A percentile compares a stretch with the other conserved stretches of the same genome.
These are phyloP conservation scores for Euwallacea similis DNA, from an alignment of 1,140 invertebrate genomes.

Conservation along the genomic window DNA sequence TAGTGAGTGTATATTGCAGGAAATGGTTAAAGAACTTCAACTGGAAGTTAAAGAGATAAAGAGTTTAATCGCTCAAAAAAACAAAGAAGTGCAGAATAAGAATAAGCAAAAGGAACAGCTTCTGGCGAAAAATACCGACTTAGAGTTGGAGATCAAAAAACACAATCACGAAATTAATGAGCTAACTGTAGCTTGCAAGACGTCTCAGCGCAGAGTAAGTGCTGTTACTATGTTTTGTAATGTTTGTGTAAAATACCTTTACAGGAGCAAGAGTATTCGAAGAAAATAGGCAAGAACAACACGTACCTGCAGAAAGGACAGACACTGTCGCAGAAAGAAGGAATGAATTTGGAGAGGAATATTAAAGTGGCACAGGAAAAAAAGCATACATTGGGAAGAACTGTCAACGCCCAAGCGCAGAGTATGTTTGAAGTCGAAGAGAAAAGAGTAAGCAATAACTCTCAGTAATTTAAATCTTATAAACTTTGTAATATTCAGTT, in stretches of 20 bases:
- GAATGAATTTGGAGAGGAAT: conserved; percentile 59
- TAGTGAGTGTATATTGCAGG: conserved; percentile 24
- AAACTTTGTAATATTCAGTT: conserved; percentile 59
- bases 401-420: conserved; percentile 84
- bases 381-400: conserved; percentile 74
- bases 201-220: conserved; percentile 52
- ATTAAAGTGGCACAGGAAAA: conserved; percentile 64
- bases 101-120: conserved; percentile 69
- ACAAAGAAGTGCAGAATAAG: conserved; percentile 72
- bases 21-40: conserved; percentile 60
- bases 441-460: conserved; percentile 64
- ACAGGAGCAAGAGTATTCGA: conserved; percentile 44
- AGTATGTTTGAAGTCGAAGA: conserved; percentile 83
- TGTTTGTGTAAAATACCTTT: not conserved
- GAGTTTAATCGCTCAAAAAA: conserved; percentile 71
- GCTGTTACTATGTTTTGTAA: not conserved
- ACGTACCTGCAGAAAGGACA: conserved; percentile 44
- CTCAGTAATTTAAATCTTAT: not conserved
- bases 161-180: conserved; percentile 71
- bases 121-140: conserved; percentile 64
- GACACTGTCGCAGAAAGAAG: conserved; percentile 42
- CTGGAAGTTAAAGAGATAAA: conserved; percentile 74
- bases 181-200: conserved; percentile 58
- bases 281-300: conserved; percentile 42
- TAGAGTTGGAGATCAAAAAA: conserved; percentile 78